Conservation (phyloP, 2,113 vertebrate species). For the Misgurnus anguillicaudatus region DNA sequence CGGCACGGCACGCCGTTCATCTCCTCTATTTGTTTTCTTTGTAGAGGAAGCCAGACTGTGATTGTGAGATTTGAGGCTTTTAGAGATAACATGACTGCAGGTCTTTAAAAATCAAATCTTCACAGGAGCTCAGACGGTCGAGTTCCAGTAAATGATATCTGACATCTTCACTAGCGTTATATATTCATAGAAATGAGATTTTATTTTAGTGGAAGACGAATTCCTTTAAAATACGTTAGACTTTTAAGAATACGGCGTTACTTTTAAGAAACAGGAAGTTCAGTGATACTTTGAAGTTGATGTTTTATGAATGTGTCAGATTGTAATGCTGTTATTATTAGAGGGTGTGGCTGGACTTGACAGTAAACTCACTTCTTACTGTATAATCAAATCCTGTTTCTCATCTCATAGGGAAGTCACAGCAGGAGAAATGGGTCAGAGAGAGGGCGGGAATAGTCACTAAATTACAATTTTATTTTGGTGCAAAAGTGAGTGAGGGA, state of each 20-base stretch:
- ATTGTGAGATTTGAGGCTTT: conserved; percentile 6
- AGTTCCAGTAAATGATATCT: not conserved
- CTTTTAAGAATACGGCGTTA: too few species aligned
- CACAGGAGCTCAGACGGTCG: not conserved
- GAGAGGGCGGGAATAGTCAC: too few species aligned
- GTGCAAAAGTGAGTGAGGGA: too few species aligned
- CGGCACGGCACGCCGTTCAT: conserved; percentile 2
- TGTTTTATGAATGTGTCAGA: not conserved
- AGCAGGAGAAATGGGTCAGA: not conserved
- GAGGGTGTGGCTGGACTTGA: not conserved
- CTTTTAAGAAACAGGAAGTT: too few species aligned
- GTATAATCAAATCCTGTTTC: too few species aligned
- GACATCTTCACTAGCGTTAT: not conserved
- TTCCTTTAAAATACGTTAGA: too few species aligned
- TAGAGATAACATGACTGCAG: not conserved
- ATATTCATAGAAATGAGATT: too few species aligned
- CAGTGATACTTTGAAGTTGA: too few species aligned
- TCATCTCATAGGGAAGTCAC: not conserved
- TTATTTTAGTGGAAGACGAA: too few species aligned
- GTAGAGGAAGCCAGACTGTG: conserved; percentile 4
- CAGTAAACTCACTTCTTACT: not conserved
- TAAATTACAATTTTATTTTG: too few species aligned
- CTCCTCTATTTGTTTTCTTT: conserved; percentile 18
- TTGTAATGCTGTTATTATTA: not conserved
- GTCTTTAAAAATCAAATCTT: not conserved